phyloP scores from a whole-genome alignment of 1,140 invertebrate genomes.

The Fopius arisanus region DNA sequence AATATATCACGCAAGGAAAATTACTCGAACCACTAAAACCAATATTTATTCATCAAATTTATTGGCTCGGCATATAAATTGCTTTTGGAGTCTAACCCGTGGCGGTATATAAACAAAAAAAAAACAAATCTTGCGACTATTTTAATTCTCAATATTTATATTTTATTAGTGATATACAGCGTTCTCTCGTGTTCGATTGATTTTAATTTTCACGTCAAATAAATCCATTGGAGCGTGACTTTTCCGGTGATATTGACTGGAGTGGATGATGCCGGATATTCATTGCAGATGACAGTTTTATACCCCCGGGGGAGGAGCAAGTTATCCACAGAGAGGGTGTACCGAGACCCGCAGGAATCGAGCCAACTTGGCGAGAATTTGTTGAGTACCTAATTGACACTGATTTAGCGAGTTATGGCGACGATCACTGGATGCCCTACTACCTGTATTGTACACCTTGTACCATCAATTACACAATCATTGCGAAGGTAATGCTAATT shows the following conservation, averaged over 20 bases:
- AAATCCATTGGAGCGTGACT: background rate
- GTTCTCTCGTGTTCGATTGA: too few relatives aligned
- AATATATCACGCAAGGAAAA: too few relatives aligned
- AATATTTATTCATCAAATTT: too few relatives aligned
- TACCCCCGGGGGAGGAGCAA: conserved; percentile 33
- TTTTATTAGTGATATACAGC: too few relatives aligned
- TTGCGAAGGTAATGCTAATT: conserved; percentile 67
- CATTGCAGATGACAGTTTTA: conserved; percentile 39
- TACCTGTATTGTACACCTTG: conserved; percentile 62
- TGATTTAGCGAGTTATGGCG: conserved; percentile 55
- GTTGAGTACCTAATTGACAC: conserved; percentile 58
- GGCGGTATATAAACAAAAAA: too few relatives aligned
- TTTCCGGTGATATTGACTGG: background rate
- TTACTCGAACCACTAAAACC: too few relatives aligned
- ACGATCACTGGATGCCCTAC: conserved; percentile 66
- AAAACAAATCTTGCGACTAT: background rate
- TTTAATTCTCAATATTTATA: background rate
- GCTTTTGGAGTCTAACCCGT: too few relatives aligned
- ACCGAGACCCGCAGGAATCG: conserved; percentile 52
- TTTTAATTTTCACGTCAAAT: background rate
- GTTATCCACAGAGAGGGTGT: conserved; percentile 35
- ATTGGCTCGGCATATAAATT: too few relatives aligned
- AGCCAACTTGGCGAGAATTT: conserved; percentile 71
- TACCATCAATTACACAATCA: conserved; percentile 57
- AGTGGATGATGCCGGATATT: background rate